A percentile compares a stretch with the other conserved stretches of the same genome.
phyloP scores from a whole-genome alignment of 2,797 vertebrate genomes.

The Halcyon badia region DNA sequence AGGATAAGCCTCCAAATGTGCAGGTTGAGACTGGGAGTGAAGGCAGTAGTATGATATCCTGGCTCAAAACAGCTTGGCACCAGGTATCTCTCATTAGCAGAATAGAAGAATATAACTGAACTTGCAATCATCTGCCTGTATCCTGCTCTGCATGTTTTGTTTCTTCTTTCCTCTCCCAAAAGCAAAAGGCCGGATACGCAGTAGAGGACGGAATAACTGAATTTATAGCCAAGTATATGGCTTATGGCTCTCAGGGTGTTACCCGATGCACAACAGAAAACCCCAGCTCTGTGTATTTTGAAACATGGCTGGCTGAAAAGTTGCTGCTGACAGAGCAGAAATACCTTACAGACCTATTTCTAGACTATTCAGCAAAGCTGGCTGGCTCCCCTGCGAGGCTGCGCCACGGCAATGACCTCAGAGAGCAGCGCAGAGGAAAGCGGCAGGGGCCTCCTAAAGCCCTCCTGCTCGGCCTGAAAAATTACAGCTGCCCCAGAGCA shows the following conservation, averaged over 20 bases:
- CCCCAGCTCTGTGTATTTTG: background rate
- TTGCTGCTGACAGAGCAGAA: background rate
- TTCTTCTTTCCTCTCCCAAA: background rate
- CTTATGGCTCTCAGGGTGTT: background rate
- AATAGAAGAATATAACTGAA: background rate
- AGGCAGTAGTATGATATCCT: background rate
- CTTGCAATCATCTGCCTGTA: background rate
- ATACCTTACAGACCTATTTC: background rate
- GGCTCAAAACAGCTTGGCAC: background rate
- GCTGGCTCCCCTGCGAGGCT: background rate
- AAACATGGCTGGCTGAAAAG: background rate
- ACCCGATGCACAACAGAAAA: background rate
- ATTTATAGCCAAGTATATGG: background rate
- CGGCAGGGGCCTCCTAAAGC: background rate
- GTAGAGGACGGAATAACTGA: background rate
- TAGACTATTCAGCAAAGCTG: background rate
- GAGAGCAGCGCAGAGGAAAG: background rate
- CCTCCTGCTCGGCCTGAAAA: background rate
- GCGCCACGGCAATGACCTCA: background rate
- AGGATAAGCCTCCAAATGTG: background rate
- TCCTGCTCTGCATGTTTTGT: background rate
- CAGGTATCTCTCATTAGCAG: background rate
- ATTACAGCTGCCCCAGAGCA: background rate
- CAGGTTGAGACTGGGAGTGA: background rate
- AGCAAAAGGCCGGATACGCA: background rate